Conservation (phyloP, 2,797 vertebrate species). For the Sebastes oblongus region DNA sequence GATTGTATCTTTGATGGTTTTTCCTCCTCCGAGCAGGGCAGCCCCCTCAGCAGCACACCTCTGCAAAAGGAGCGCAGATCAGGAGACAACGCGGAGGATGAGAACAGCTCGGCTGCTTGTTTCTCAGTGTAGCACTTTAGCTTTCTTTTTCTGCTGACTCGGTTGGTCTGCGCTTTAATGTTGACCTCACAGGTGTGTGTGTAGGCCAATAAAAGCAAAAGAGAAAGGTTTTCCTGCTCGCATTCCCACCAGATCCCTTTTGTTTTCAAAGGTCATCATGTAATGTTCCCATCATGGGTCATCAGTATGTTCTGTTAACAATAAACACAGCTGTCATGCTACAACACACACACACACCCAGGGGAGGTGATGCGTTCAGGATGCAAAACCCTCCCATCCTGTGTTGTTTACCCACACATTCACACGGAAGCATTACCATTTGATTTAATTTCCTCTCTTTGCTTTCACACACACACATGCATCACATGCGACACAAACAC, state of each 20-base stretch:
- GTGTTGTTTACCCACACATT: conserved; percentile 40
- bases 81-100: conserved; percentile 58
- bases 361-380: conserved; percentile 2
- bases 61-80: conserved; percentile 48
- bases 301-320: conserved; percentile 18
- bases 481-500: background rate
- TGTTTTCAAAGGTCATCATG: conserved; percentile 23
- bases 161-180: conserved; percentile 2
- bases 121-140: conserved; percentile 46
- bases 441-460: conserved; percentile 53
- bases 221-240: conserved; percentile 9
- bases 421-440: conserved; percentile 49
- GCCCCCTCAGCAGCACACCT: conserved; percentile 32
- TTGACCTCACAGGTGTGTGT: conserved; percentile 53
- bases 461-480: background rate
- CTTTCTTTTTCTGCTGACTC: conserved; percentile 54
- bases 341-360: background rate
- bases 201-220: conserved; percentile 25
- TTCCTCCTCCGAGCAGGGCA: conserved; percentile 36
- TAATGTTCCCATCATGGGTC: conserved; percentile 2
- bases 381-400: background rate
- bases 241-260: conserved; percentile 33
- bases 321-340: conserved; percentile 13
- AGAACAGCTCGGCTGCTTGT: conserved; percentile 48
- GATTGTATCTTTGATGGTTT: conserved; percentile 42